Conservation (phyloP, 2,888 invertebrate genomes). For the Adela reaumurella region DNA sequence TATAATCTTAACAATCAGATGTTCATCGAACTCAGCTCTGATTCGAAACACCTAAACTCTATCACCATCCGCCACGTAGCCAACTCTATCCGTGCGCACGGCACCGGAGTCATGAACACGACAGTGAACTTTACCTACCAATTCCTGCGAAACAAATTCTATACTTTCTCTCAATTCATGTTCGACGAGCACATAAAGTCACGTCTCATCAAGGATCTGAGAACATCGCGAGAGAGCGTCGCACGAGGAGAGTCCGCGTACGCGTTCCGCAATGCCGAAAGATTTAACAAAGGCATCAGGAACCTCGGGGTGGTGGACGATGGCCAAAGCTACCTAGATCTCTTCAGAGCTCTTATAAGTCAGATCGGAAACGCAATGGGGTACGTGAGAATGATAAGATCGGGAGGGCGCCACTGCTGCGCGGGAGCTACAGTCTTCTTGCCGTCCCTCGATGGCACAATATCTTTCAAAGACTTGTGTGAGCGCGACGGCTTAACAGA, state of each 20-base stretch:
- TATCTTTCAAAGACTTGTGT: constrained; percentile 60
- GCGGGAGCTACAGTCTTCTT: constrained; percentile 89
- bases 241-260: constrained; percentile 64
- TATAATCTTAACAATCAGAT: constrained; percentile 97
- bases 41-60: constrained; percentile 91
- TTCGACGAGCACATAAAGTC: constrained; percentile 98
- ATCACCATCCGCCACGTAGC: constrained; percentile 94
- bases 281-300: constrained; percentile 87
- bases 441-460: constrained; percentile 66
- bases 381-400: constrained; percentile 89
- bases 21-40: constrained; percentile 88
- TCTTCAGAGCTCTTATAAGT: constrained; percentile 87
- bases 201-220: constrained; percentile 82
- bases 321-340: constrained; percentile 86
- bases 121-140: constrained; percentile 93
- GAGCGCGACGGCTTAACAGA: constrained; percentile 56
- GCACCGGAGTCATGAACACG: constrained; percentile 93
- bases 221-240: constrained; percentile 75
- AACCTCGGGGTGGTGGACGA: constrained; percentile 80
- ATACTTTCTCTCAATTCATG: constrained; percentile 93
- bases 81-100: constrained; percentile 95
- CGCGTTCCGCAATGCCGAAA: constrained; percentile 88
- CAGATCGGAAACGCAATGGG: constrained; percentile 97
- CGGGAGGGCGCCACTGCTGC: constrained; percentile 90
- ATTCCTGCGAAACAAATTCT: constrained; percentile 89